Percentiles rank a stretch among this genome's conserved stretches.
Evolutionary conservation across 2,888 invertebrate species (phyloP).

Genomic region (Pammene aurita): DNA sequence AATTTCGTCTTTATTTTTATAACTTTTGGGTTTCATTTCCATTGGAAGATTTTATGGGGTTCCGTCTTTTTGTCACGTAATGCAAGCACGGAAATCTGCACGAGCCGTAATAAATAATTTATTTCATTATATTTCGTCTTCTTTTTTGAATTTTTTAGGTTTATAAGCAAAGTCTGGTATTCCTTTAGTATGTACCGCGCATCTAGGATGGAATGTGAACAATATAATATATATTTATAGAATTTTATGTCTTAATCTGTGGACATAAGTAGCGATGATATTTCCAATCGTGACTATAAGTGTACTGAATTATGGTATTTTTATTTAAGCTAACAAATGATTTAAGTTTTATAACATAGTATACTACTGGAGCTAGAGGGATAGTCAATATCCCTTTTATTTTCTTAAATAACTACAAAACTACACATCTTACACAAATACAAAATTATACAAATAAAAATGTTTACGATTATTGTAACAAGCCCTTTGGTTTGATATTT

Average conservation of each 20-base stretch:
- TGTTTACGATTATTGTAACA: no score
- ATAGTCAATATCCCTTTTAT: no score
- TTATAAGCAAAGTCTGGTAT: slow-evolving; percentile 9
- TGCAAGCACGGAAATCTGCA: slow-evolving; percentile 2
- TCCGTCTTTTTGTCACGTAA: neutral
- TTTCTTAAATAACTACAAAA: no score
- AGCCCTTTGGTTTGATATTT: no score
- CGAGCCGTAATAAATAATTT: slow-evolving; percentile 4
- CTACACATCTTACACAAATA: no score
- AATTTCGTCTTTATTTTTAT: neutral
- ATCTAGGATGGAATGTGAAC: slow-evolving; percentile 10
- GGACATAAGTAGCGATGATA: neutral
- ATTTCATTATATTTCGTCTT: slow-evolving; percentile 8
- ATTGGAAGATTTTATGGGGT: neutral
- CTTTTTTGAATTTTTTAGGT: slow-evolving; percentile 17
- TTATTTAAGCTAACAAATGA: neutral
- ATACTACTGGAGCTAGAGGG: no score
- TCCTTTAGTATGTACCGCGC: slow-evolving; percentile 15
- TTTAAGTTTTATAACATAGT: neutral
- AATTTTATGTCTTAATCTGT: neutral
- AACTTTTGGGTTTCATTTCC: neutral
- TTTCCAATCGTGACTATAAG: slow-evolving; percentile 7
- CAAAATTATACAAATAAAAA: no score
- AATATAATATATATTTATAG: slow-evolving; percentile 1
- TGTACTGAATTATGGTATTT: slow-evolving; percentile 3